A percentile compares a stretch with the other conserved stretches of the same genome.
phyloP scores from a whole-genome alignment of 2,797 vertebrate genomes.

The Ctenochaetus hawaiiensis region DNA sequence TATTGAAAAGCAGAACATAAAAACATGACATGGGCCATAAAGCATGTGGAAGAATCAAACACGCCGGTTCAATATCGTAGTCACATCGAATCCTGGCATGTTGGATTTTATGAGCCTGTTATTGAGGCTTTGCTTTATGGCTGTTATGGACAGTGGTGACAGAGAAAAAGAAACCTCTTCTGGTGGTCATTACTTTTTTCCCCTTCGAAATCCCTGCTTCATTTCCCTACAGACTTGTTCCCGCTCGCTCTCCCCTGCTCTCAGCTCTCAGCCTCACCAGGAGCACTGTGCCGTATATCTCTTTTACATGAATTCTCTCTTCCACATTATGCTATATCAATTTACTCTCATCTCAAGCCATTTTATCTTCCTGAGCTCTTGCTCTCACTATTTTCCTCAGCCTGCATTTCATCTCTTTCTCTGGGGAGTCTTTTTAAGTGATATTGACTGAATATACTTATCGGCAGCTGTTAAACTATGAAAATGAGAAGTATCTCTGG shows the following conservation, averaged over 20 bases:
- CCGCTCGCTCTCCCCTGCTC: slow-evolving; percentile 10
- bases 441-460: slow-evolving; percentile 71
- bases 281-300: slow-evolving; percentile 51
- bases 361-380: slow-evolving; percentile 58
- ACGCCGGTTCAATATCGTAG: slow-evolving; percentile 34
- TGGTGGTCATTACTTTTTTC: slow-evolving; percentile 53
- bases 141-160: slow-evolving; percentile 39
- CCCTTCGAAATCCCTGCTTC: slow-evolving; percentile 37
- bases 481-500: slow-evolving; percentile 45
- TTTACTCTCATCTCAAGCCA: slow-evolving; percentile 73
- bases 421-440: slow-evolving; percentile 71
- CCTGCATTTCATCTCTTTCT: slow-evolving; percentile 68
- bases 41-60: slow-evolving; percentile 28
- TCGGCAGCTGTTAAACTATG: slow-evolving; percentile 55
- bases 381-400: slow-evolving; percentile 43
- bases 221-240: slow-evolving; percentile 54
- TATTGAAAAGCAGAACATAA: slow-evolving; percentile 43
- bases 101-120: slow-evolving; percentile 49
- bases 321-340: slow-evolving; percentile 71
- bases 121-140: slow-evolving; percentile 51
- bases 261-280: slow-evolving; percentile 36
- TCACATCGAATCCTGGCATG: slow-evolving; percentile 38
- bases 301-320: slow-evolving; percentile 66
- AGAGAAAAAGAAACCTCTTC: slow-evolving; percentile 51
- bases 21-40: slow-evolving; percentile 40